Base-by-base conservation (phyloP, 2,113 vertebrate species). In the Oplegnathus fasciatus region DNA sequence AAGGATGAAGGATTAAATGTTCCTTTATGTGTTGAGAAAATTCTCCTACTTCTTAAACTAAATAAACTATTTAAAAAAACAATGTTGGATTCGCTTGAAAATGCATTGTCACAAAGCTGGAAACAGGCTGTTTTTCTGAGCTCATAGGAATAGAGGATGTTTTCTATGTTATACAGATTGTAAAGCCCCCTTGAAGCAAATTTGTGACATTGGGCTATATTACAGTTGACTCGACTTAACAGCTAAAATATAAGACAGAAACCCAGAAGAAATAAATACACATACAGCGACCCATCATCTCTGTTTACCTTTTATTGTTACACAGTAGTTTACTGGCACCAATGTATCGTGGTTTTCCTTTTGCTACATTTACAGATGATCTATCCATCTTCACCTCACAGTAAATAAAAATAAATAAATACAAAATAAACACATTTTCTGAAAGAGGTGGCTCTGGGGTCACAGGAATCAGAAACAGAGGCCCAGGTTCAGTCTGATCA, bases 281-380 rank as follows among this genome's bases (percentile, higher is more conserved):
- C 15, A 58, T 1, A 34, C 13, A 64, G 3, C 37, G 78, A 44
- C 6, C 2, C 1, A 20, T 73, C 32, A 15, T 67, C n/a, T 89
- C 77, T 30, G 58, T 92, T 92, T 71, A 92, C 86, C 75, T 91
- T 94, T 94, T 95, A 94, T 95, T 94, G 75, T 95, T 92, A 94
- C 86, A 94, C 92, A 94, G 92, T 90, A 88, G 86, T 93, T 92
- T 84, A 93, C 89, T 94, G 95, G 93, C 92, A 95, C 85, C 93
- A 89, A 78, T 91, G 87, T 91, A 84, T 93, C 55, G 46, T 85
- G 85, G 89, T 90, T 92, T 91, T 89, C 85, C 58, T 89, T 95
- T 94, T 94, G 95, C 95, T 96, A 96, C 95, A 95, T 95, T 90
- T 93, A 94, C 91, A 94, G 87, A 94, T 91, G 91, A 94, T 88